These are phyloP conservation scores for Heliangelus exortis DNA, from an alignment of 2,797 vertebrate genomes.

Conservation along the genomic window DNA sequence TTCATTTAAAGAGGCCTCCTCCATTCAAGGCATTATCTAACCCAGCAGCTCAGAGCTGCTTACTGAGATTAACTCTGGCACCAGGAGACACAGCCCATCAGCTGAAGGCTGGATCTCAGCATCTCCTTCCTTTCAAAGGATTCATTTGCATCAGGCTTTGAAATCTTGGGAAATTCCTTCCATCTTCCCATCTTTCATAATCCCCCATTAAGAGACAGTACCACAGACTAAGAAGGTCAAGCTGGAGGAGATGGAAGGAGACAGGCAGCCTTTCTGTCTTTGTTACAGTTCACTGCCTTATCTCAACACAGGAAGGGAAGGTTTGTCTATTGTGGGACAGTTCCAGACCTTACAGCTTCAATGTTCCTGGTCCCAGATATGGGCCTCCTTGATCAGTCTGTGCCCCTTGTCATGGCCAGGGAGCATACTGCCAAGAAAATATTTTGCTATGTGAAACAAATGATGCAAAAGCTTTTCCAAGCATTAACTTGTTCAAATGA, in stretches of 20 bases:
- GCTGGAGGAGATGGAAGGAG: not conserved
- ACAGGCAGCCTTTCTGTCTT: not conserved
- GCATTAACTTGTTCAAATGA: not conserved
- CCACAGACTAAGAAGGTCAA: not conserved
- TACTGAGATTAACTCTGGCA: conserved; percentile 30
- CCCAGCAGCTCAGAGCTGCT: conserved; percentile 34
- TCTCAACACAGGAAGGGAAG: not conserved
- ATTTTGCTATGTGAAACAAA: not conserved
- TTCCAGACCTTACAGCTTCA: not conserved
- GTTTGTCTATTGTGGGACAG: not conserved
- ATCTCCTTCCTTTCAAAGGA: not conserved
- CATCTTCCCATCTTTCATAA: conserved; percentile 9
- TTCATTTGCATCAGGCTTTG: not conserved
- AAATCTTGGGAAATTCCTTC: conserved; percentile 27
- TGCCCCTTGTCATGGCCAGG: not conserved
- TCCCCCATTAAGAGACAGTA: not conserved
- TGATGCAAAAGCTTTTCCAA: not conserved
- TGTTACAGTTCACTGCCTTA: not conserved
- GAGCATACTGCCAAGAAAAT: not conserved
- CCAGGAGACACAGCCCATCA: not conserved
- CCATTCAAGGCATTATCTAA: conserved; percentile 7
- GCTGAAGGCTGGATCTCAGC: not conserved
- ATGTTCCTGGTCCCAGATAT: not conserved
- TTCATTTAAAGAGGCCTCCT: conserved; percentile 36
- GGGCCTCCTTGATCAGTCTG: not conserved